Conservation (phyloP, 30 jellyfish, hydroid and myxozoan species). For the Cassiopea xamachana region DNA sequence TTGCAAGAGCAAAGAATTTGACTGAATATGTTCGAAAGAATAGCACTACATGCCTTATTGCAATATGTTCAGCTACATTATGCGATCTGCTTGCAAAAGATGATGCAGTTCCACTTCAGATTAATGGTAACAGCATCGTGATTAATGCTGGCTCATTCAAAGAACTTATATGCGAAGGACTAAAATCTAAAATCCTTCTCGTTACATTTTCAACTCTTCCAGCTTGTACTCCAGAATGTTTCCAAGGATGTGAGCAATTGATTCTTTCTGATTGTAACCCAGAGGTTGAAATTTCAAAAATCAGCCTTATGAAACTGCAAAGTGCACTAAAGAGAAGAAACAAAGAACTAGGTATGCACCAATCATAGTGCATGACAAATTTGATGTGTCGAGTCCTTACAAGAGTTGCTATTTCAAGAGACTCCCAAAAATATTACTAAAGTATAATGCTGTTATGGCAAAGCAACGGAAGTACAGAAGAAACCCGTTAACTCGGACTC, state of each 20-base stretch:
- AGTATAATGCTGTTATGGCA: too few species aligned
- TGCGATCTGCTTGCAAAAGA: not conserved
- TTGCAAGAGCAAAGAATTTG: not conserved
- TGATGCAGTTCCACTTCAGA: constrained; percentile 1
- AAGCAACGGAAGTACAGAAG: too few species aligned
- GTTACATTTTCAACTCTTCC: constrained; percentile 19
- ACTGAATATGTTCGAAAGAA: constrained; percentile 7
- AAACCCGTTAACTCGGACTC: too few species aligned
- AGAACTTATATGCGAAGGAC: not conserved
- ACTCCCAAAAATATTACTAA: too few species aligned
- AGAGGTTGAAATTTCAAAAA: constrained; percentile 37
- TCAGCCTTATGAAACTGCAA: not conserved
- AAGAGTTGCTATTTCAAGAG: too few species aligned
- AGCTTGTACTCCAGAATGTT: not conserved
- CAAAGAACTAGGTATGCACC: constrained; percentile 5
- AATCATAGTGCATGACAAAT: not conserved
- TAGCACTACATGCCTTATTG: constrained; percentile 32
- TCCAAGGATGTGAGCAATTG: constrained; percentile 27
- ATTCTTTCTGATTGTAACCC: constrained; percentile 8
- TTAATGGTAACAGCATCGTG: not conserved
- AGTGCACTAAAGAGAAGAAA: constrained; percentile 37
- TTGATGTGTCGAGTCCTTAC: too few species aligned
- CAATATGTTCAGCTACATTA: constrained; percentile 31
- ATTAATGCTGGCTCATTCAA: constrained; percentile 1
- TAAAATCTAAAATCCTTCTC: constrained; percentile 7